These are phyloP conservation scores for Antennarius striatus DNA, from an alignment of 2,113 vertebrate genomes.

Conservation along the genomic window DNA sequence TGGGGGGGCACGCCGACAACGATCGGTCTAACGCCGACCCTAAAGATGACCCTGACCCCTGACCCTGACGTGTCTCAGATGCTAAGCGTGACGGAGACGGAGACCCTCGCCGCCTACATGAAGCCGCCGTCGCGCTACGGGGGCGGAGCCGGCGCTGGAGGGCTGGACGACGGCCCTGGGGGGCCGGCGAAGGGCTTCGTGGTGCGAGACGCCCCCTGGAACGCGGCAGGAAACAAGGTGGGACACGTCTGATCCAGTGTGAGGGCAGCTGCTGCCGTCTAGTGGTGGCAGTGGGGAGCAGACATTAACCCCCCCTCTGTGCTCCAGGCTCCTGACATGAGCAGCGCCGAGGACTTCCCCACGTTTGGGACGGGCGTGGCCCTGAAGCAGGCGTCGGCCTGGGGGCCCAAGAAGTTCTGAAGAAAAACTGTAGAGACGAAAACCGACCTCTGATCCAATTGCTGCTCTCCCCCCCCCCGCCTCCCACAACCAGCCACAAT, in stretches of 20 bases:
- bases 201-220: conserved; percentile 85
- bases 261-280: not conserved
- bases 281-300: not conserved
- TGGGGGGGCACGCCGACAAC: not conserved
- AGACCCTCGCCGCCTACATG: conserved; percentile 85
- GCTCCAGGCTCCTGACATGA: conserved; percentile 84
- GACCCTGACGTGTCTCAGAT: conserved; percentile 63
- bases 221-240: conserved; percentile 81
- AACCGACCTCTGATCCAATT: conserved; percentile 55
- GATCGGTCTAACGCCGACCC: too few species aligned
- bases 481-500: conserved; percentile 63
- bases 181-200: conserved; percentile 82
- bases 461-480: conserved; percentile 62
- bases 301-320: not conserved
- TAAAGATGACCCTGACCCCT: too few species aligned
- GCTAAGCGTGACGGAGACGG: conserved; percentile 83
- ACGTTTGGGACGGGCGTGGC: conserved; percentile 80
- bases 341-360: conserved; percentile 85
- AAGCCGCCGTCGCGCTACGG: conserved; percentile 82
- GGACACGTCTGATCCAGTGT: not conserved
- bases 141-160: conserved; percentile 65
- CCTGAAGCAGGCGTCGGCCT: conserved; percentile 81
- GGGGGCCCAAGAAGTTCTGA: conserved; percentile 87
- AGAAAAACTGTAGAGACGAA: conserved; percentile 18
- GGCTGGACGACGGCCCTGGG: conserved; percentile 72